phyloP scores from a whole-genome alignment of 2,888 invertebrate genomes.

The Fragum sueziense region DNA sequence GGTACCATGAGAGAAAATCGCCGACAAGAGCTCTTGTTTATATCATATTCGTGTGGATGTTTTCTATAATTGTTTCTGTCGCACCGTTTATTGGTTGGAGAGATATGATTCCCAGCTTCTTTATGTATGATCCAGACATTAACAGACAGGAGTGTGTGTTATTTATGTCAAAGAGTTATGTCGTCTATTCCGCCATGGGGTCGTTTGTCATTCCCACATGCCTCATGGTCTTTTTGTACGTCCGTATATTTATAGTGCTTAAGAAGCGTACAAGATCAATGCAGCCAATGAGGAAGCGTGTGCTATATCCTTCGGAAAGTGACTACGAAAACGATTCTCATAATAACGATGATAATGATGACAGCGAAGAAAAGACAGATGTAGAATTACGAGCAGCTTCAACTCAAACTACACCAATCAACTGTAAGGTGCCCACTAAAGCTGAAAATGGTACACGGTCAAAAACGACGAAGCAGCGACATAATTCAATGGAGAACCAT shows the following conservation, averaged over 20 bases:
- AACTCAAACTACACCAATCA: slow-evolving; percentile 58
- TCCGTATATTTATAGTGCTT: slow-evolving; percentile 80
- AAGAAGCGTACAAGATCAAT: slow-evolving; percentile 73
- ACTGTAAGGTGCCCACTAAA: slow-evolving; percentile 19
- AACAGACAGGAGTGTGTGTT: slow-evolving; percentile 78
- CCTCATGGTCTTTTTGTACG: slow-evolving; percentile 80
- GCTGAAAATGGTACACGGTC: slow-evolving; percentile 31
- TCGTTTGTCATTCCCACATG: slow-evolving; percentile 81
- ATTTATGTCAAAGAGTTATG: slow-evolving; percentile 80
- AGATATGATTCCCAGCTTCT: slow-evolving; percentile 75
- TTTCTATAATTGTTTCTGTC: slow-evolving; percentile 80
- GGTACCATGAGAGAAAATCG: slow-evolving; percentile 81
- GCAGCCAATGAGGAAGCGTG: slow-evolving; percentile 61
- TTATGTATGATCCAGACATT: slow-evolving; percentile 66
- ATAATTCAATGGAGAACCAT: slow-evolving; percentile 24
- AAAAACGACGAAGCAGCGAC: slow-evolving; percentile 9
- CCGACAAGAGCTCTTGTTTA: slow-evolving; percentile 78
- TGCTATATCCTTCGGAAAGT: slow-evolving; percentile 61
- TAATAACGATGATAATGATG: slow-evolving; percentile 38
- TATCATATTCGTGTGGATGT: slow-evolving; percentile 81
- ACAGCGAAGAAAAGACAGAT: slow-evolving; percentile 57
- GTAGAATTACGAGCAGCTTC: slow-evolving; percentile 56
- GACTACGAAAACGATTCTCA: slow-evolving; percentile 65
- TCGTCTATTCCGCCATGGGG: slow-evolving; percentile 81
- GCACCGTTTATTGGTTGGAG: slow-evolving; percentile 81